Evolutionary conservation across 2,888 invertebrate genomes (phyloP).

Genomic region (Deilephila elpenor): DNA sequence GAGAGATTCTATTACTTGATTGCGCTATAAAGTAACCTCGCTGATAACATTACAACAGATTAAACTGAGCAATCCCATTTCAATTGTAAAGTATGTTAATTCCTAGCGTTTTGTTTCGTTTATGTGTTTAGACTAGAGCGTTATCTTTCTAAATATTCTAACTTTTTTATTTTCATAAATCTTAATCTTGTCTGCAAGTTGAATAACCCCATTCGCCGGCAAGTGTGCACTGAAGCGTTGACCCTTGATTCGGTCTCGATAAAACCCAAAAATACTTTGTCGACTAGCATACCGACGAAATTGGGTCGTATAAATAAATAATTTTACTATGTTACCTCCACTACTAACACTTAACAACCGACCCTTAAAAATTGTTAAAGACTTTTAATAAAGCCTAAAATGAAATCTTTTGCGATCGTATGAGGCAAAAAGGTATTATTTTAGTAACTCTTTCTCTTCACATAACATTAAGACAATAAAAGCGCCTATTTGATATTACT

Average conservation of each 20-base stretch:
- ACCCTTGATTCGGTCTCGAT: conserved; percentile 80
- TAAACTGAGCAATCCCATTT: background rate
- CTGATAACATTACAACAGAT: background rate
- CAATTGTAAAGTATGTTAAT: conserved; percentile 10
- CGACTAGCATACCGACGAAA: conserved; percentile 75
- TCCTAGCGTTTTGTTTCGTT: background rate
- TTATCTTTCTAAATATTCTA: conserved; percentile 13
- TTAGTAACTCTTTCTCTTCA: background rate
- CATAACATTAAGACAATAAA: no score
- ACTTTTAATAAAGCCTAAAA: conserved; percentile 60
- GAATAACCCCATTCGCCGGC: conserved; percentile 60
- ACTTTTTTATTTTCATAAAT: conserved; percentile 27
- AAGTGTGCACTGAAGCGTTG: conserved; percentile 76
- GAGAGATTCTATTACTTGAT: no score
- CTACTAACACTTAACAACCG: conserved; percentile 71
- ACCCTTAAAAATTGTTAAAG: conserved; percentile 69
- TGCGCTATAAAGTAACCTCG: no score
- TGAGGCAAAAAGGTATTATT: background rate
- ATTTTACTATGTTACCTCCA: conserved; percentile 74
- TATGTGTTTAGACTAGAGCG: background rate
- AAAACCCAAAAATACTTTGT: conserved; percentile 80
- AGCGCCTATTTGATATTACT: no score
- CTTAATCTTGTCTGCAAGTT: conserved; percentile 33
- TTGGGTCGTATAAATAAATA: conserved; percentile 81
- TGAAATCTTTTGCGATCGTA: conserved; percentile 40